Evolutionary conservation across 1,140 invertebrate species (phyloP).

Genomic region (Leucophenga varia): DNA sequence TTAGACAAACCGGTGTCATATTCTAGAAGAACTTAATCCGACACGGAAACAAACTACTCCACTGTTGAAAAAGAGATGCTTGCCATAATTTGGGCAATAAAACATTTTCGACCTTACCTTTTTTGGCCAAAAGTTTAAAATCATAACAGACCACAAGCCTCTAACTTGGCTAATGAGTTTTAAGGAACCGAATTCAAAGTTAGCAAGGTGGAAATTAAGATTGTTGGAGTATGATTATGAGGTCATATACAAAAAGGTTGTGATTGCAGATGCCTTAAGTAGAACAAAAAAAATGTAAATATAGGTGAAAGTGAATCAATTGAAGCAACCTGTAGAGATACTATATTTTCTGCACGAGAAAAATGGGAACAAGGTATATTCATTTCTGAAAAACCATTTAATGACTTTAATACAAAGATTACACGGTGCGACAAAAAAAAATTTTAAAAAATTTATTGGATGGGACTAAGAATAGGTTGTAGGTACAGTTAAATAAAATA

Average conservation of each 20-base stretch:
- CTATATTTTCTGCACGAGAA: neutral
- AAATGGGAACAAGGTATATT: neutral
- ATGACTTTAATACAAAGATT: slow-evolving; percentile 10
- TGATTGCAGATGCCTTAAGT: slow-evolving; percentile 7
- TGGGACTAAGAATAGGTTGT: no score
- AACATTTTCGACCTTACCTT: slow-evolving; percentile 4
- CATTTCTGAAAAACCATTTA: slow-evolving; percentile 6
- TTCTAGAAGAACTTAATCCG: slow-evolving; percentile 27
- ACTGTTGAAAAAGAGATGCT: slow-evolving; percentile 8
- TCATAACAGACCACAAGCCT: slow-evolving; percentile 9
- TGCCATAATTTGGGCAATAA: slow-evolving; percentile 1
- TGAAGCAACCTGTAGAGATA: neutral
- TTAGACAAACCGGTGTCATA: slow-evolving; percentile 46
- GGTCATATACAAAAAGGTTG: slow-evolving; percentile 7
- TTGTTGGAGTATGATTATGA: slow-evolving; percentile 7
- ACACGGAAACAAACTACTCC: slow-evolving; percentile 3
- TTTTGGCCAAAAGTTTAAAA: slow-evolving; percentile 12
- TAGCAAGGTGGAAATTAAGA: slow-evolving; percentile 4
- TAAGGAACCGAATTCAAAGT: slow-evolving; percentile 6
- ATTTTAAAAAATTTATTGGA: no score
- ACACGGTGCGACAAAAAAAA: no score
- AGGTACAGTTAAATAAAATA: no score
- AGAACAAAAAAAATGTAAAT: slow-evolving; percentile 1
- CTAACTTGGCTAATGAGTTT: slow-evolving; percentile 10
- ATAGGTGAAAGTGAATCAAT: neutral